Base-by-base conservation (phyloP, 2,113 vertebrate species). In the Marmota flaviventris region DNA sequence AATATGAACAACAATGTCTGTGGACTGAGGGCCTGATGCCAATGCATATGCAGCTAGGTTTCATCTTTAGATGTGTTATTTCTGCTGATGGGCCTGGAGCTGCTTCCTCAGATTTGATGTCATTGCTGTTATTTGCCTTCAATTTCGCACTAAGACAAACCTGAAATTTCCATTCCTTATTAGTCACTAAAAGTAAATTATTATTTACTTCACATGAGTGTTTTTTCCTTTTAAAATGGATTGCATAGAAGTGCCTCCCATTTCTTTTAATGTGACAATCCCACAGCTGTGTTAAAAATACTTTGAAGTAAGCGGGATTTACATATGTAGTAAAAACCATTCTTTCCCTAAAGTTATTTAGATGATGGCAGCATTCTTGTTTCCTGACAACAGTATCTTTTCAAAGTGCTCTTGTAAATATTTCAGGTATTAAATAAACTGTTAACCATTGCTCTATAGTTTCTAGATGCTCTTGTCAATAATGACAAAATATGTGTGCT, bases 341-440 rank as follows among this genome's bases (percentile, higher is more conserved):
- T 58, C 81, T 90, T 96, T 95, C 87, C 77, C 75, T 34, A 90
- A 93, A 42, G 70, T 90, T 92, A 90, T 90, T 73, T 69, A 61
- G 53, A 85, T 95, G 42, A 63, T 73, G 87, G 61, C 34, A 67
- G 13, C 20, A 2, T 89, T 93, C 65, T 84, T 92, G 10, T 93
- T 93, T 5, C 72, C 37, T 87, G 76, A n/a, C 58, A 92, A 61
- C 37, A 67, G 9, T 29, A 76, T 25, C 70, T 67, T 87, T 32
- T 70, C 37, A 72, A 92, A 90, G 25, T 93, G 65, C 4, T 81
- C 27, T 51, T 67, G 72, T 88, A 95, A 96, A 69, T 13, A 87
- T 17, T 96, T 96, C 12, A 85, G 34, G 51, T 84, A 58, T 77
- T 95, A 95, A 96, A 92, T 79, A 79, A 87, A 81, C 25, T 86